phyloP scores from a whole-genome alignment of 2,113 vertebrate genomes.

The Tursiops truncatus region DNA sequence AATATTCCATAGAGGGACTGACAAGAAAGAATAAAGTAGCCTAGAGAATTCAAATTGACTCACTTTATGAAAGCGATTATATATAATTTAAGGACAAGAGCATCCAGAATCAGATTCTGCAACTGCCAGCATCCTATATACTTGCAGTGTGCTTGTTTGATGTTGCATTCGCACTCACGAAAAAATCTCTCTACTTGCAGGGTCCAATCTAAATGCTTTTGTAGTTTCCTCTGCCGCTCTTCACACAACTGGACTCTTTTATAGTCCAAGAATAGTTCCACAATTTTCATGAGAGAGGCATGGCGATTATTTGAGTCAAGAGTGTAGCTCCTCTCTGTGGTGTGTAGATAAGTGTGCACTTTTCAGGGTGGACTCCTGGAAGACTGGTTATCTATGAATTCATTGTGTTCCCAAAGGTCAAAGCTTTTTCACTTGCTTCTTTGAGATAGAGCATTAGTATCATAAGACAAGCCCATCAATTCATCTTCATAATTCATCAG shows the following conservation, averaged over 20 bases:
- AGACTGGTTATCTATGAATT: conserved; percentile 38
- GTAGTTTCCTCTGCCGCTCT: not conserved
- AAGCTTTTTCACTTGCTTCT: conserved; percentile 30
- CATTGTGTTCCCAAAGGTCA: conserved; percentile 66
- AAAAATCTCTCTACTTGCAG: not conserved
- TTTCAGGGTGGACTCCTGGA: conserved; percentile 41
- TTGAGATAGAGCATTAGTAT: not conserved
- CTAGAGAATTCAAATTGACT: not conserved
- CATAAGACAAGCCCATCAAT: not conserved
- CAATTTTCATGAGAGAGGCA: conserved; percentile 4
- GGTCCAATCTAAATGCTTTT: not conserved
- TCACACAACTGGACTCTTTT: not conserved
- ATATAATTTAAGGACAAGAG: conserved; percentile 7
- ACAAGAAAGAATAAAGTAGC: not conserved
- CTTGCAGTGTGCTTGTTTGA: conserved; percentile 34
- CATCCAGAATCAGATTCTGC: not conserved
- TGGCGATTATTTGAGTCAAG: conserved; percentile 37
- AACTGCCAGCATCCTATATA: not conserved
- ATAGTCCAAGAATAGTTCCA: conserved; percentile 27
- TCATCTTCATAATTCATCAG: conserved; percentile 49
- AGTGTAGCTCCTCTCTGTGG: conserved; percentile 13
- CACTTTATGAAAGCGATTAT: conserved; percentile 28
- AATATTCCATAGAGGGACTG: not conserved
- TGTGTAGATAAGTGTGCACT: conserved; percentile 57
- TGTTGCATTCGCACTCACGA: not conserved